Conservation (phyloP, 2,888 invertebrate species). For the Strigamia crassipes region DNA sequence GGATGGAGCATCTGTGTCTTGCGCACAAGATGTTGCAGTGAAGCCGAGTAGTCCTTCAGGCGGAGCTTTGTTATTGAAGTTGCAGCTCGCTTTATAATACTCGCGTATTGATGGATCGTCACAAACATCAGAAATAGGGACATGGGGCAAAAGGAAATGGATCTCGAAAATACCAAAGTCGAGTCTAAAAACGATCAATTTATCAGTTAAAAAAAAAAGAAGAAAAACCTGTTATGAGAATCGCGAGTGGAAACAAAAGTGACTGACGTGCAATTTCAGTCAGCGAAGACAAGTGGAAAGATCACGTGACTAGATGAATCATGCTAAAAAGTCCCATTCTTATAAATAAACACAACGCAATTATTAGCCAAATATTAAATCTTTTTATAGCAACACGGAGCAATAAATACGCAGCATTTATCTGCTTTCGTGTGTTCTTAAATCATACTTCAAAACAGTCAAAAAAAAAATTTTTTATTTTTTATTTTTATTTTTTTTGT, state of each 20-base stretch:
- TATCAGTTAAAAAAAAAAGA: neutral
- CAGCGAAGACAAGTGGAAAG: neutral
- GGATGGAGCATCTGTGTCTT: slow-evolving; percentile 29
- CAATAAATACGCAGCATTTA: neutral
- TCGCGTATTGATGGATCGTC: slow-evolving; percentile 19
- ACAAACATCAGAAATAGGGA: neutral
- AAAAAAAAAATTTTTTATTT: neutral
- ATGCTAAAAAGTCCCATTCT: neutral
- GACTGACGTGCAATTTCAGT: no score
- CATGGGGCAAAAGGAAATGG: neutral
- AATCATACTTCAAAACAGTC: neutral
- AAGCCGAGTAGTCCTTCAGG: slow-evolving; percentile 35
- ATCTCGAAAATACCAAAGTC: neutral
- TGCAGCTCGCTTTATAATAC: neutral
- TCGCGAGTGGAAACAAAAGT: no score
- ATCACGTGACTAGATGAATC: neutral
- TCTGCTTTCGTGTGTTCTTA: neutral
- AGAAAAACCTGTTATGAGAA: no score
- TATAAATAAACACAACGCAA: neutral
- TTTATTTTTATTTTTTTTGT: neutral
- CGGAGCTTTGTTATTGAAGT: slow-evolving; percentile 35
- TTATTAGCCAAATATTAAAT: neutral
- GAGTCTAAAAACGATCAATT: neutral
- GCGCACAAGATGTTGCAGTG: neutral
- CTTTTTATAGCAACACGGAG: slow-evolving; percentile 12